Base-by-base conservation (phyloP, 2,113 vertebrate genomes). In the Aptenodytes forsteri region DNA sequence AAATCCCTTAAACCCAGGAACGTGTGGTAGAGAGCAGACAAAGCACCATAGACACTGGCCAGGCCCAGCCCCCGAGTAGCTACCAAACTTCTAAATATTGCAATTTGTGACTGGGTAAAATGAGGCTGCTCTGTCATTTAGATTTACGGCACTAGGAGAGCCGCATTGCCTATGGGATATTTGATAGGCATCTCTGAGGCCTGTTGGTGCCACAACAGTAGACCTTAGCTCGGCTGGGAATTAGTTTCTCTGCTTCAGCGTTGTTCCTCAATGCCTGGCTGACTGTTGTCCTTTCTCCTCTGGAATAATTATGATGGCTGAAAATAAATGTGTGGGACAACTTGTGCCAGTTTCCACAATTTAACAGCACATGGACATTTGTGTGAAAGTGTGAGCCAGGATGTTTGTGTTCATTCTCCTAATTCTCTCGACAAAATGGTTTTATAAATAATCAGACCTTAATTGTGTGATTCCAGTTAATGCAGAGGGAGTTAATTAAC, bases 301-400 rank as follows among this genome's bases (percentile, higher is more conserved):
- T 49, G 66, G 52, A 89, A 79, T 94, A 91, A 95, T 70, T 38
- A 32, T 2, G 58, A 59, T 55, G 91, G 36, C 38, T 89, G 81
- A 70, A 96, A 97, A 85, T 62, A 22, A 94, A 95, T 80, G 66
- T 65, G 70, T 76, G 65, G 86, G 44, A 65, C 54, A 46, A 27
- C 19, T 65, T 7, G 2, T 86, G 87, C 89, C 95, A 94, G 75
- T 70, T 86, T 90, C 78, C 76, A 84, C 91, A 88, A 3, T 88
- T 88, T 55, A 90, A 50, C 87, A 77, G 87, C 82, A 32, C 89
- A 78, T n/a, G 91, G 91, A 59, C 82, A 64, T 89, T 94, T 77
- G 84, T 96, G 89, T 93, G 91, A 87, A 94, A 96, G 94, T 72
- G 77, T 59, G 82, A 94, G 96, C 96, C 84, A 95, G 87, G 82